Conservation (phyloP, 2,888 invertebrate genomes). For the Epirrhoe alternata region DNA sequence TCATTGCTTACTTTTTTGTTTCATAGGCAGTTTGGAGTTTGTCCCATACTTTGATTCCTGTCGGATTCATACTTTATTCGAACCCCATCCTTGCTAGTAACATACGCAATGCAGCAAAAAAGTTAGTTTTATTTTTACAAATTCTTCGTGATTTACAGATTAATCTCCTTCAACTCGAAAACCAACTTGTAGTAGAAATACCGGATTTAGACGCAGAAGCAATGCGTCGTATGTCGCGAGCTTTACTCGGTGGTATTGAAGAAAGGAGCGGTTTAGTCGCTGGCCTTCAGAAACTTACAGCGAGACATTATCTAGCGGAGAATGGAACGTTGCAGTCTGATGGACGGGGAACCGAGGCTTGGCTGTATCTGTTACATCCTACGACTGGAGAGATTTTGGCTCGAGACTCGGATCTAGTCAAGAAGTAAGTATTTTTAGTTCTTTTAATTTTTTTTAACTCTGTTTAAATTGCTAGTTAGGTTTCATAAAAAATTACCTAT, state of each 20-base stretch:
- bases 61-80: too few relatives aligned
- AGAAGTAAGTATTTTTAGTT: slow-evolving; percentile 83
- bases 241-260: slow-evolving; percentile 86
- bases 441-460: neutral
- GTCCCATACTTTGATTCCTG: too few relatives aligned
- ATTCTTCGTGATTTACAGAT: slow-evolving; percentile 70
- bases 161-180: slow-evolving; percentile 91
- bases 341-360: slow-evolving; percentile 91
- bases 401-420: slow-evolving; percentile 89
- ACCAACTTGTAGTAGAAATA: slow-evolving; percentile 92
- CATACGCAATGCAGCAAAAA: too few relatives aligned
- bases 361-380: slow-evolving; percentile 95
- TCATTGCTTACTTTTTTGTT: too few relatives aligned
- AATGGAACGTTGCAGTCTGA: slow-evolving; percentile 92
- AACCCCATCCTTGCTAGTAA: too few relatives aligned
- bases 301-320: slow-evolving; percentile 88
- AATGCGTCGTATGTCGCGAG: slow-evolving; percentile 82
- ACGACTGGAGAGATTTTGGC: slow-evolving; percentile 89
- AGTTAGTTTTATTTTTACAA: neutral
- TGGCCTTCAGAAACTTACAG: slow-evolving; percentile 93
- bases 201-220: slow-evolving; percentile 90
- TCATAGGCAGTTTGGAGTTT: too few relatives aligned
- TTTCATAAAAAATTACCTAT: too few relatives aligned
- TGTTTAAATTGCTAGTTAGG: too few relatives aligned
- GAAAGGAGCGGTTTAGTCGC: slow-evolving; percentile 90